These are phyloP conservation scores for Bombus superbus DNA, from an alignment of 1,140 invertebrate genomes.

Conservation along the genomic window DNA sequence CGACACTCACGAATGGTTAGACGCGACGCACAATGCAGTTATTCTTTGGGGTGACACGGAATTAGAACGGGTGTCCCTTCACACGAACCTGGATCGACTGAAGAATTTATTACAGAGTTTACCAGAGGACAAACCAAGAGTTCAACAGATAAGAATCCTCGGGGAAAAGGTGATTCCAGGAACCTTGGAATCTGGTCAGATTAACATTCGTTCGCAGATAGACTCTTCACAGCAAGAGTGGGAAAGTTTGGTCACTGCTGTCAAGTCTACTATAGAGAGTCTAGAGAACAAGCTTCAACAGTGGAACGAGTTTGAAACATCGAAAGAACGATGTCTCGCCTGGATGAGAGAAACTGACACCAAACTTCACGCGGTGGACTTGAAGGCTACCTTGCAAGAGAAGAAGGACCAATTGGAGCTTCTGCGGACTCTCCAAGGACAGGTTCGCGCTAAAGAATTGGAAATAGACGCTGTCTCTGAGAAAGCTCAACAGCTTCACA, in stretches of 20 bases:
- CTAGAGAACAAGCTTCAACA: constrained; percentile 92
- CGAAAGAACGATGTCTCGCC: constrained; percentile 92
- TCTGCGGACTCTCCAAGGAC: constrained; percentile 91
- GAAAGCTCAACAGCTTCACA: constrained; percentile 92
- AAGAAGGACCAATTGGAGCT: constrained; percentile 93
- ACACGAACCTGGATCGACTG: constrained; percentile 94
- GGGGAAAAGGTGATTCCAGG: constrained; percentile 96
- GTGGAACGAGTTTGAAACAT: constrained; percentile 95
- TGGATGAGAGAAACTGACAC: constrained; percentile 96
- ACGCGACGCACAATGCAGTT: constrained; percentile 93
- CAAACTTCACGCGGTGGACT: constrained; percentile 93
- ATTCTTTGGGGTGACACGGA: constrained; percentile 93
- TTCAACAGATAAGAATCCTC: constrained; percentile 90
- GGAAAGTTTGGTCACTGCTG: constrained; percentile 90
- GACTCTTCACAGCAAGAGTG: constrained; percentile 95
- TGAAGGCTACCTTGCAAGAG: constrained; percentile 91
- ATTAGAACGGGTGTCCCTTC: constrained; percentile 93
- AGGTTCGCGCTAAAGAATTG: constrained; percentile 94
- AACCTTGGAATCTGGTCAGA: constrained; percentile 92
- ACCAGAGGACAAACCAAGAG: constrained; percentile 93
- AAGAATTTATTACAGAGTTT: constrained; percentile 90
- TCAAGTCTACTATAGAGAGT: constrained; percentile 89
- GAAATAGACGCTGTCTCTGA: constrained; percentile 97
- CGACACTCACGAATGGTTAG: constrained; percentile 95
- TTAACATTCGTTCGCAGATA: constrained; percentile 92